These are phyloP conservation scores for Protomyctophum bolini DNA, from an alignment of 2,113 vertebrate species.

Conservation along the genomic window DNA sequence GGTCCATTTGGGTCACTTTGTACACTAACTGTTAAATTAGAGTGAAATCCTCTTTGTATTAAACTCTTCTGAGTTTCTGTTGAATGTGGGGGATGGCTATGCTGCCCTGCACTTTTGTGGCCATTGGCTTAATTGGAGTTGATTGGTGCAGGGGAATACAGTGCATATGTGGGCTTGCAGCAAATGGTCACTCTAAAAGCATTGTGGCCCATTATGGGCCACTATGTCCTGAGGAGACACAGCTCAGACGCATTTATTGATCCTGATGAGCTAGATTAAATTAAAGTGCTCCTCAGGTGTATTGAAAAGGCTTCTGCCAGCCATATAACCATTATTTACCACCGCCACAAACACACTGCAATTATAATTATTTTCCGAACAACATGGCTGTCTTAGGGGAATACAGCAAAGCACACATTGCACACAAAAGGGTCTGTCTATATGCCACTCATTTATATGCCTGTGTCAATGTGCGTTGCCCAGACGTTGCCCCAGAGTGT, in stretches of 20 bases:
- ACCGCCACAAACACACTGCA: slow-evolving; percentile 39
- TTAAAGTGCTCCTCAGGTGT: slow-evolving; percentile 68
- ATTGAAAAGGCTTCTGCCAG: slow-evolving; percentile 55
- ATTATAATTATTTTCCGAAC: slow-evolving; percentile 51
- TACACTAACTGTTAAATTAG: too few relatives aligned
- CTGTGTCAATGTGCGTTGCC: slow-evolving; percentile 9
- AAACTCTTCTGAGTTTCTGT: slow-evolving; percentile 1
- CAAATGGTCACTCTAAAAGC: slow-evolving; percentile 53
- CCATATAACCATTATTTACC: slow-evolving; percentile 56
- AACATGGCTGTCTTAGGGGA: slow-evolving; percentile 11
- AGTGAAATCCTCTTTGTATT: slow-evolving; percentile 1
- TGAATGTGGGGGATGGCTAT: slow-evolving; percentile 27
- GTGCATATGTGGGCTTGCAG: slow-evolving; percentile 11
- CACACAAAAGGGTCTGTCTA: slow-evolving; percentile 29
- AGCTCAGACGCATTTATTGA: slow-evolving; percentile 68
- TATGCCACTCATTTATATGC: slow-evolving; percentile 35
- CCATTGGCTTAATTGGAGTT: slow-evolving; percentile 23
- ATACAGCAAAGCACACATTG: slow-evolving; percentile 5
- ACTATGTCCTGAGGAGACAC: slow-evolving; percentile 51
- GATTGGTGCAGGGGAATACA: slow-evolving; percentile 24
- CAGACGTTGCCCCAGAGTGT: slow-evolving; percentile 16
- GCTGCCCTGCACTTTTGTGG: not conserved
- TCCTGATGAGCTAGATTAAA: slow-evolving; percentile 66
- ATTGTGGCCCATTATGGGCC: slow-evolving; percentile 52
- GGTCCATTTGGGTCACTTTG: too few relatives aligned